phyloP scores from a whole-genome alignment of 2,888 invertebrate species.

The Eupithecia exiguata region DNA sequence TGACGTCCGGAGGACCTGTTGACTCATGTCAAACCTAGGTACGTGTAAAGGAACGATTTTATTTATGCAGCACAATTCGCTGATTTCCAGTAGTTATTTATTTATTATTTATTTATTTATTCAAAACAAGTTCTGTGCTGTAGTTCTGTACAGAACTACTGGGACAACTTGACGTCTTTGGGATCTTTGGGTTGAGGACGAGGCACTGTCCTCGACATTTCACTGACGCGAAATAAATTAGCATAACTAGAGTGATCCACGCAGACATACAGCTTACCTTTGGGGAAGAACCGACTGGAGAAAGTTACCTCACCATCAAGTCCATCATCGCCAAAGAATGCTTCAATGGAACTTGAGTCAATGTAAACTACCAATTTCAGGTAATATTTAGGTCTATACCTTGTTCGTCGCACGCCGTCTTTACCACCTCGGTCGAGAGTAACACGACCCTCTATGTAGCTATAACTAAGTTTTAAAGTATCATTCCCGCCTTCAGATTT shows the following conservation, averaged over 20 bases:
- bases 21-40: too few relatives aligned
- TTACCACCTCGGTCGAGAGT: conserved; percentile 66
- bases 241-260: conserved; percentile 44
- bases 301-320: conserved; percentile 62
- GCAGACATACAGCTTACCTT: conserved; percentile 47
- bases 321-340: conserved; percentile 53
- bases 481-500: conserved; percentile 49
- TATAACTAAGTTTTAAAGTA: conserved; percentile 57
- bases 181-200: background rate
- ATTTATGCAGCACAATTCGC: background rate
- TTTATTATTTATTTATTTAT: too few relatives aligned
- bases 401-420: conserved; percentile 63
- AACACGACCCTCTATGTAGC: conserved; percentile 49
- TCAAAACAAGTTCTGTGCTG: too few relatives aligned
- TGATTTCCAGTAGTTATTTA: too few relatives aligned
- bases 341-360: conserved; percentile 69
- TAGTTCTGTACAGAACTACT: too few relatives aligned
- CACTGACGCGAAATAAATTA: conserved; percentile 45
- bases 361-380: conserved; percentile 57
- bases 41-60: background rate
- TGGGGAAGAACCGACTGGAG: conserved; percentile 66
- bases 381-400: conserved; percentile 56
- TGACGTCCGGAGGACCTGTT: too few relatives aligned
- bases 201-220: conserved; percentile 54
- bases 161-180: too few relatives aligned